Percentiles rank a stretch among this genome's conserved stretches.
Evolutionary conservation across 1,140 invertebrate genomes (phyloP).

Genomic region (Diorhabda carinulata): DNA sequence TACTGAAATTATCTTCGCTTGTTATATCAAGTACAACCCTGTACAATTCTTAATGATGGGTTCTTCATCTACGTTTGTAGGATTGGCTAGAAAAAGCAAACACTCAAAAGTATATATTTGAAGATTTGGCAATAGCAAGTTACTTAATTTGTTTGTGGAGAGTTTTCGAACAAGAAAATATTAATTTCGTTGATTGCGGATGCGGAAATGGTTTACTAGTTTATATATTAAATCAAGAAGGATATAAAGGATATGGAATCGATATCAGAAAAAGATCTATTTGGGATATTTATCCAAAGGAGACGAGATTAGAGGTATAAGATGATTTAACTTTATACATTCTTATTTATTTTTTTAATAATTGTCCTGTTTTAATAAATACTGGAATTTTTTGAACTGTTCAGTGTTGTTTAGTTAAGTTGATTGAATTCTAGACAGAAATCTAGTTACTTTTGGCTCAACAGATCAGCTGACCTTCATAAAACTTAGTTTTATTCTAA

Average conservation of each 20-base stretch:
- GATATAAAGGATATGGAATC: conserved; percentile 80
- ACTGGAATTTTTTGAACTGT: no score
- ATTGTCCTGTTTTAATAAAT: no score
- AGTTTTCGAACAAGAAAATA: conserved; percentile 51
- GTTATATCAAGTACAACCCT: no score
- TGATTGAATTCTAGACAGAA: no score
- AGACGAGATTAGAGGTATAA: conserved; percentile 49
- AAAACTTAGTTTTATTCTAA: no score
- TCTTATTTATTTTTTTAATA: no score
- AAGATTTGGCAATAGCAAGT: conserved; percentile 92
- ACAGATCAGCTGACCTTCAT: no score
- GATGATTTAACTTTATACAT: background rate
- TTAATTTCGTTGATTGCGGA: conserved; percentile 88
- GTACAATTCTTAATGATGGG: no score
- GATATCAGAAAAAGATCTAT: conserved; percentile 87
- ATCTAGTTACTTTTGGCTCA: no score
- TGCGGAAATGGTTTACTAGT: conserved; percentile 96
- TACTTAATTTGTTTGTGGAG: conserved; percentile 84
- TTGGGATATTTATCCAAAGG: conserved; percentile 74
- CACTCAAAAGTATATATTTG: conserved; percentile 92
- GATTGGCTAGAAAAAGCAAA: conserved; percentile 74
- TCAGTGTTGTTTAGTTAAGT: no score
- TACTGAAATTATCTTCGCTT: no score
- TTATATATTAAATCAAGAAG: conserved; percentile 80
- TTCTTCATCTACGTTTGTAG: conserved; percentile 43